Conservation (phyloP, 2,113 vertebrate species). For the Gorilla gorilla region DNA sequence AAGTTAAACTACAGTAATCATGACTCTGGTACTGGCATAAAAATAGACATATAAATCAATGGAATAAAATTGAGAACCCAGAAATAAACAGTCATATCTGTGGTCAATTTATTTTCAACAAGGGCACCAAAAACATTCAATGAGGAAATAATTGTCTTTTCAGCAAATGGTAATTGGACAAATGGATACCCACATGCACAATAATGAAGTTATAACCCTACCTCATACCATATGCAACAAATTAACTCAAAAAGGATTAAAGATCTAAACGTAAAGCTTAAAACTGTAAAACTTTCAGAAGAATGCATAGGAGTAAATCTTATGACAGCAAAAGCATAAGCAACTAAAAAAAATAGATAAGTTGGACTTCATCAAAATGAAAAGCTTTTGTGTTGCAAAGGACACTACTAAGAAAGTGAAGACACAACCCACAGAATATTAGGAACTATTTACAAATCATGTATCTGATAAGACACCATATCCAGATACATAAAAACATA, state of each 20-base stretch:
- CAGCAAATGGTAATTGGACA: not conserved
- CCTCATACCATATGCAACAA: not conserved
- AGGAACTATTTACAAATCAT: not conserved
- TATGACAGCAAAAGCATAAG: not conserved
- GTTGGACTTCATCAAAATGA: not conserved
- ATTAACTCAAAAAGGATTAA: not conserved
- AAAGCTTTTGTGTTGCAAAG: not conserved
- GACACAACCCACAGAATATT: not conserved
- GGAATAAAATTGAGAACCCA: not conserved
- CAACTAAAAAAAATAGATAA: not conserved
- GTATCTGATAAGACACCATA: not conserved
- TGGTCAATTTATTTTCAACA: not conserved
- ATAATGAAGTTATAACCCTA: not conserved
- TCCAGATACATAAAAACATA: not conserved
- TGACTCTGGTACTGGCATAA: not conserved
- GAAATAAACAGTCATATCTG: not conserved
- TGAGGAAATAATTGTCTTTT: not conserved
- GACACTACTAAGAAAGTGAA: not conserved
- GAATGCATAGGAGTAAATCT: not conserved
- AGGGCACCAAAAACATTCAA: not conserved
- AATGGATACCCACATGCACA: not conserved
- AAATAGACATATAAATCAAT: not conserved
- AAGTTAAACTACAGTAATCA: not conserved
- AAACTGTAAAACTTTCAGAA: not conserved
- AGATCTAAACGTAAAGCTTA: not conserved